A percentile compares a stretch with the other conserved stretches of the same genome.
Conservation (phyloP, 30 jellyfish, hydroid and myxozoan species). For the Hydractinia symbiolongicarpus region DNA sequence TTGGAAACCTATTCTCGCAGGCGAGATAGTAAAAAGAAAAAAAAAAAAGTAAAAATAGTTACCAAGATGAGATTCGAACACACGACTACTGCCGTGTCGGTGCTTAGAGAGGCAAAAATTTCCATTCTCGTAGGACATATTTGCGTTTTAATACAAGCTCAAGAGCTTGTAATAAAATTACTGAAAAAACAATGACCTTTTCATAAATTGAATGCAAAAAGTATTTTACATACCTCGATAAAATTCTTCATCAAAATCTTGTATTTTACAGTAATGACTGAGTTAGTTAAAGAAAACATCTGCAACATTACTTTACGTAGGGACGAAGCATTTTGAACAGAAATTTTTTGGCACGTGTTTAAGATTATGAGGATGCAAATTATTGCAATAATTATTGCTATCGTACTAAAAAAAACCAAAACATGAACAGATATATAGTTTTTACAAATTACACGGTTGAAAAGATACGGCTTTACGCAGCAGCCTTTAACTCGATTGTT, state of each 20-base stretch:
- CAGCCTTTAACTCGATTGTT: slow-evolving; percentile 76
- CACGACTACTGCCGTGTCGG: no score
- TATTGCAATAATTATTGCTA: background rate
- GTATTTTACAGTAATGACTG: slow-evolving; percentile 71
- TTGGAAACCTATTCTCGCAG: no score
- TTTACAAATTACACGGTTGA: background rate
- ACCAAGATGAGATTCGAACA: no score
- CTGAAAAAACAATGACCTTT: background rate
- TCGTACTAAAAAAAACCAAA: background rate
- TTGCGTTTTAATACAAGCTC: no score
- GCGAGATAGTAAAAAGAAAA: no score
- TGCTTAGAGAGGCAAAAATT: no score
- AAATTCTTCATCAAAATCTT: slow-evolving; percentile 72
- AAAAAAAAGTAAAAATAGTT: no score
- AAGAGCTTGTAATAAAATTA: background rate
- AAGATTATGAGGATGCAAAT: background rate
- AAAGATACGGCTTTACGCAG: slow-evolving; percentile 80
- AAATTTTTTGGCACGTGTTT: background rate
- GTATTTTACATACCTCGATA: slow-evolving; percentile 46
- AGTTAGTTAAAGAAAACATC: background rate
- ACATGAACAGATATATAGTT: no score
- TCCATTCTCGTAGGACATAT: no score
- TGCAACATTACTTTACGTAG: background rate
- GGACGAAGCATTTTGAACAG: background rate
- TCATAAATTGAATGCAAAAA: background rate